Evolutionary conservation across 2,888 invertebrate genomes (phyloP).

Genomic region (Cepaea hortensis): DNA sequence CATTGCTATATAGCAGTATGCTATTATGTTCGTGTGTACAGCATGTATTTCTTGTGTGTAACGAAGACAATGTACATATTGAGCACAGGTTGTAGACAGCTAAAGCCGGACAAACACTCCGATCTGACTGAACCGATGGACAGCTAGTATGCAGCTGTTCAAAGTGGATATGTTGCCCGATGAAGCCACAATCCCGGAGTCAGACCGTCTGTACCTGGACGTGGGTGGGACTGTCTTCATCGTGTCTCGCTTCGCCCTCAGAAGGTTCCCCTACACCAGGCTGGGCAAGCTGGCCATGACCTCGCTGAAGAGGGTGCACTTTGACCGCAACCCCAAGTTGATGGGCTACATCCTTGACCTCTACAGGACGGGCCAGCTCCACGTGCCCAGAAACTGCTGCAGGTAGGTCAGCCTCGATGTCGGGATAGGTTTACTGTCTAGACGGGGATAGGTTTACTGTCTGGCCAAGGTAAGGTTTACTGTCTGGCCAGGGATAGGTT

Average conservation of each 20-base stretch:
- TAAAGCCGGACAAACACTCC: too few species aligned
- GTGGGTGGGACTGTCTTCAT: slow-evolving; percentile 31
- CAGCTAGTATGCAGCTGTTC: background rate
- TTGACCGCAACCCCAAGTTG: slow-evolving; percentile 44
- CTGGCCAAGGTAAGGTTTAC: too few species aligned
- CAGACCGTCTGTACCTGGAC: slow-evolving; percentile 17
- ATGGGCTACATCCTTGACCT: slow-evolving; percentile 25
- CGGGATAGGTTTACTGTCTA: too few species aligned
- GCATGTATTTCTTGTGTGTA: too few species aligned
- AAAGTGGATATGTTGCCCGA: background rate
- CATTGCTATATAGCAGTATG: too few species aligned
- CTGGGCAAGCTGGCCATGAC: slow-evolving; percentile 23
- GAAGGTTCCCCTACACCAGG: slow-evolving; percentile 17
- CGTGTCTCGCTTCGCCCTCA: slow-evolving; percentile 4
- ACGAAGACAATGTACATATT: too few species aligned
- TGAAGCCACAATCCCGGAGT: background rate
- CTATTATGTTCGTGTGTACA: too few species aligned
- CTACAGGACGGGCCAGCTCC: slow-evolving; percentile 44
- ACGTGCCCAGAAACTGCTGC: slow-evolving; percentile 37
- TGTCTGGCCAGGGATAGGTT: too few species aligned
- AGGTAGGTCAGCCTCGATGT: background rate
- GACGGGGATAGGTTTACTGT: too few species aligned
- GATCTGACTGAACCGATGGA: too few species aligned
- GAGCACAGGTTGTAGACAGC: too few species aligned
- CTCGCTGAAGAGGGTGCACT: background rate